Conservation (phyloP, 2,888 invertebrate genomes). For the Pollenia angustigena region DNA sequence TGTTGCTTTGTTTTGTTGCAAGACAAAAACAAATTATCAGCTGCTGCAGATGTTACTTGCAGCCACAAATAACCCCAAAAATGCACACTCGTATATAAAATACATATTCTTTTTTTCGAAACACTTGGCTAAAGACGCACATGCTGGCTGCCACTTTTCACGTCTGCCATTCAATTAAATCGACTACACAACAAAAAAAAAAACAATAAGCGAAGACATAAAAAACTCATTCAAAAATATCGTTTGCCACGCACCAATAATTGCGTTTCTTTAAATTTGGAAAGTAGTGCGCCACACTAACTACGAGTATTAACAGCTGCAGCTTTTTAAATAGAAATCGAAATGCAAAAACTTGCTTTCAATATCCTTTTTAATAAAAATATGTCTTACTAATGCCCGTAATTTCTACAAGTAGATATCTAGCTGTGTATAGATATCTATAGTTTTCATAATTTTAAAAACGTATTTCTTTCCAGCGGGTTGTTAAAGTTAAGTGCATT, state of each 20-base stretch:
- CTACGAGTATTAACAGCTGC: neutral
- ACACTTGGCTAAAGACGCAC: conserved; percentile 36
- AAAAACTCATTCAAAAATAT: conserved; percentile 52
- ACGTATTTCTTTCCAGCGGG: too few species aligned
- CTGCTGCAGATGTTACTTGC: conserved; percentile 71
- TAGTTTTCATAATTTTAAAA: too few species aligned
- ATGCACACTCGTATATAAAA: neutral
- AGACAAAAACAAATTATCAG: conserved; percentile 50
- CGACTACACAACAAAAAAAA: conserved; percentile 1
- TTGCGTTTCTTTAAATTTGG: conserved; percentile 41
- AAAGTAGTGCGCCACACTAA: conserved; percentile 2
- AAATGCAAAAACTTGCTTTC: neutral
- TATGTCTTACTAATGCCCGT: too few species aligned
- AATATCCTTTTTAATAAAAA: too few species aligned
- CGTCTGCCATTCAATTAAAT: conserved; percentile 47
- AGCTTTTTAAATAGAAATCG: neutral
- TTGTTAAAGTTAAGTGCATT: too few species aligned
- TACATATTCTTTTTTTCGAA: conserved; percentile 16
- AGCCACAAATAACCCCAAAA: conserved; percentile 61
- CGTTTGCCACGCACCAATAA: conserved; percentile 70
- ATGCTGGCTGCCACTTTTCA: conserved; percentile 61
- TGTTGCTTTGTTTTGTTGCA: conserved; percentile 24
- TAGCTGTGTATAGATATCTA: too few species aligned
- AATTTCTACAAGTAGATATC: too few species aligned
- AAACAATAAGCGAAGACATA: conserved; percentile 3